Evolutionary conservation across 2,888 invertebrate genomes (phyloP).

Genomic region (Psococerastis gibbosa): DNA sequence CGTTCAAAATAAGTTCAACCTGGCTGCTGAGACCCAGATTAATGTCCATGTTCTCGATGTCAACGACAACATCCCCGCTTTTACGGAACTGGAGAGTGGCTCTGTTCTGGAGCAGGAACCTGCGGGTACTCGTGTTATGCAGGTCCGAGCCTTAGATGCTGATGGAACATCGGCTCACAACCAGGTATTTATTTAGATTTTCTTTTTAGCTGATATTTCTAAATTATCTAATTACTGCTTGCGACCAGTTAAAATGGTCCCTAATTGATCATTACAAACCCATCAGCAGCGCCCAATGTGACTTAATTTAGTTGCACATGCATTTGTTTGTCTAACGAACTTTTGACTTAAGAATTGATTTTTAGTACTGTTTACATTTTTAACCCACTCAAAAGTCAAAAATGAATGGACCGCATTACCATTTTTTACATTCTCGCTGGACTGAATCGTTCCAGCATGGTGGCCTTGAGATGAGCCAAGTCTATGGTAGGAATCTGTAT

Average conservation of each 20-base stretch:
- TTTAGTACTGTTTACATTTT: no score
- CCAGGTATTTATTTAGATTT: conserved; percentile 32
- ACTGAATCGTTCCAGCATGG: no score
- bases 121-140: conserved; percentile 68
- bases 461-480: no score
- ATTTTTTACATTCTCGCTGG: no score
- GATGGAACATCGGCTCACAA: conserved; percentile 72
- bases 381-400: no score
- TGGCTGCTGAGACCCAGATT: conserved; percentile 61
- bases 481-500: no score
- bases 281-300: no score
- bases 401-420: no score
- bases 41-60: conserved; percentile 67
- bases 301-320: no score
- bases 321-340: no score
- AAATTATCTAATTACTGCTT: background rate
- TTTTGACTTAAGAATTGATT: no score
- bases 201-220: background rate
- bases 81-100: conserved; percentile 62
- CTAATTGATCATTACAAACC: no score
- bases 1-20: conserved; percentile 58
- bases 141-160: conserved; percentile 66
- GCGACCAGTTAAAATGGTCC: background rate
- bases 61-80: conserved; percentile 77
- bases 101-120: conserved; percentile 73